A percentile compares a stretch with the other conserved stretches of the same genome.
These are phyloP conservation scores for Electrophaes corylata DNA, from an alignment of 2,888 invertebrate genomes.

Conservation along the genomic window DNA sequence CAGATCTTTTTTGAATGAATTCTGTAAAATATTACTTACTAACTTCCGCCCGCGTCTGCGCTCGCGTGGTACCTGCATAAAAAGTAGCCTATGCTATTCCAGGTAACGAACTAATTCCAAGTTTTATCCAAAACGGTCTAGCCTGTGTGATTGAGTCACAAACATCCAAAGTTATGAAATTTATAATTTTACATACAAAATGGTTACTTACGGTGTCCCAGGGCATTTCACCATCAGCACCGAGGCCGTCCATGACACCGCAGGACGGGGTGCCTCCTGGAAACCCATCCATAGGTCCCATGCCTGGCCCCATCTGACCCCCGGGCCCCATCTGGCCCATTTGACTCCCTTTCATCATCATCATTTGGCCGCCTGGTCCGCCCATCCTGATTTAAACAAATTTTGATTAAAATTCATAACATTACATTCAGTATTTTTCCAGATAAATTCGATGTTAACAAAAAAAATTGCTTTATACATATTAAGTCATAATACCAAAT, in stretches of 20 bases:
- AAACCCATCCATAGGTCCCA: constrained; percentile 83
- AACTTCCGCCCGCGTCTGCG: not conserved
- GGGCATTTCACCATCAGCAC: constrained; percentile 85
- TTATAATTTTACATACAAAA: not conserved
- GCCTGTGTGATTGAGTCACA: not conserved
- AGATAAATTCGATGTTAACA: too few relatives aligned
- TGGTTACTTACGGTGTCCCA: constrained; percentile 80
- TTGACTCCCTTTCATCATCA: constrained; percentile 76
- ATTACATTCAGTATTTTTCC: too few relatives aligned
- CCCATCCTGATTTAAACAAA: constrained; percentile 57
- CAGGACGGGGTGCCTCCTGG: constrained; percentile 84
- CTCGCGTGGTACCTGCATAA: not conserved
- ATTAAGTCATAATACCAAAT: too few relatives aligned
- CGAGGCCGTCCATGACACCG: constrained; percentile 85
- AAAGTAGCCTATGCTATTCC: not conserved
- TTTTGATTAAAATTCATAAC: too few relatives aligned
- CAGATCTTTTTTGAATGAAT: not conserved
- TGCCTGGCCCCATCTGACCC: constrained; percentile 59
- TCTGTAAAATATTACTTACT: not conserved
- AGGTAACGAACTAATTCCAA: not conserved
- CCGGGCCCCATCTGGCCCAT: constrained; percentile 71
- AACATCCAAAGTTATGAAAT: not conserved
- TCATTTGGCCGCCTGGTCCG: constrained; percentile 75
- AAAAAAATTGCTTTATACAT: too few relatives aligned
- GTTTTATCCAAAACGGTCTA: not conserved